Evolutionary conservation across 2,888 invertebrate genomes (phyloP).

Genomic region (Merodon equestris): DNA sequence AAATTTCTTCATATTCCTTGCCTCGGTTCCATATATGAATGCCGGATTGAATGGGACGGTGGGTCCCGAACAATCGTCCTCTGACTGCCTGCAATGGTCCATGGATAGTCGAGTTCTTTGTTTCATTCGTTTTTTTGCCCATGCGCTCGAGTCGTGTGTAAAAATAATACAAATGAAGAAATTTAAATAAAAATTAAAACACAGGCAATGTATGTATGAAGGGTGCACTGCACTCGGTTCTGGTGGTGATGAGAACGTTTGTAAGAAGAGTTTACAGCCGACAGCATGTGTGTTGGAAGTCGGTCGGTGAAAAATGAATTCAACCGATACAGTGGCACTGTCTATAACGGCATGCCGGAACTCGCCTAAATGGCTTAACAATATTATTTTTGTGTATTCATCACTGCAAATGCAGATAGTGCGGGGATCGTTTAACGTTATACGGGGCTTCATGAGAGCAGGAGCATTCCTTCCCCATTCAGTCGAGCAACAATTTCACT

Average conservation of each 20-base stretch:
- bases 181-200: slow-evolving; percentile 51
- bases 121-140: slow-evolving; percentile 14
- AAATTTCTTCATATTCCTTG: slow-evolving; percentile 28
- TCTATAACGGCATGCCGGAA: not conserved
- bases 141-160: slow-evolving; percentile 26
- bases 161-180: slow-evolving; percentile 34
- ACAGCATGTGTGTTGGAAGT: slow-evolving; percentile 7
- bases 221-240: not conserved
- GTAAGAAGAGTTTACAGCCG: not conserved
- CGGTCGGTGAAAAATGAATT: slow-evolving; percentile 31
- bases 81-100: not conserved
- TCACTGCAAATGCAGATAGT: slow-evolving; percentile 1
- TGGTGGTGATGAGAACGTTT: slow-evolving; percentile 5
- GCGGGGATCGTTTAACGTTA: not conserved
- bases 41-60: slow-evolving; percentile 9
- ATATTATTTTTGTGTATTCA: slow-evolving; percentile 58
- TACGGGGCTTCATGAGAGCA: not conserved
- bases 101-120: slow-evolving; percentile 10
- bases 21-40: slow-evolving; percentile 7
- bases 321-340: slow-evolving; percentile 9
- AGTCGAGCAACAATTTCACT: slow-evolving; percentile 36
- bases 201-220: not conserved
- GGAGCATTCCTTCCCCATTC: slow-evolving; percentile 31
- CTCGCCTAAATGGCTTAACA: slow-evolving; percentile 46
- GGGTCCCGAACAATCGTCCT: slow-evolving; percentile 13